phyloP scores from a whole-genome alignment of 2,888 invertebrate species.

The Nemotelus pantherinus region DNA sequence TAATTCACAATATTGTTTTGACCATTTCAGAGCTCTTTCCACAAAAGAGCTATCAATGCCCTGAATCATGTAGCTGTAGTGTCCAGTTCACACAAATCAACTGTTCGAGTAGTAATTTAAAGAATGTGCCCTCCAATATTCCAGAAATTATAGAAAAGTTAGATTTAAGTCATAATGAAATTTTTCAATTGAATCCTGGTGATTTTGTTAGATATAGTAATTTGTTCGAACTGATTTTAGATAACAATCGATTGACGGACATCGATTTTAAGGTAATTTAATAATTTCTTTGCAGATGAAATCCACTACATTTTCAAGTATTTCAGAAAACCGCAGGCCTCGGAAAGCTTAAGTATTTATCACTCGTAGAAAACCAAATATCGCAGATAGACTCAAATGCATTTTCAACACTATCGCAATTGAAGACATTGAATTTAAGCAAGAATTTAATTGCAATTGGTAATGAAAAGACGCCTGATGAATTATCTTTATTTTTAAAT shows the following conservation, averaged over 20 bases:
- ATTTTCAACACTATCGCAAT: slow-evolving; percentile 59
- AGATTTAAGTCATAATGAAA: slow-evolving; percentile 62
- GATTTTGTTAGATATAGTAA: slow-evolving; percentile 59
- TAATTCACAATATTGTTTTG: too few species aligned
- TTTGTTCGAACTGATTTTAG: slow-evolving; percentile 60
- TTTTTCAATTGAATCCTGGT: slow-evolving; percentile 57
- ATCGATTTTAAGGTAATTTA: slow-evolving; percentile 59
- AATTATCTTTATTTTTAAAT: slow-evolving; percentile 56
- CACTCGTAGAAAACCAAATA: slow-evolving; percentile 61
- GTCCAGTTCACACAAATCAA: slow-evolving; percentile 62
- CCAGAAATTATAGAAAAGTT: slow-evolving; percentile 59
- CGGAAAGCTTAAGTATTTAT: slow-evolving; percentile 59
- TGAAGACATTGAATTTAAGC: slow-evolving; percentile 61
- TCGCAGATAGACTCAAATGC: slow-evolving; percentile 59
- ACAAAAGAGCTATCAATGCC: not conserved
- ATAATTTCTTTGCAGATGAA: not conserved
- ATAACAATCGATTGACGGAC: slow-evolving; percentile 57
- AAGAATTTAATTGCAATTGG: slow-evolving; percentile 60
- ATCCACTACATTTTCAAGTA: not conserved
- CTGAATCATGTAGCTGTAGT: slow-evolving; percentile 57
- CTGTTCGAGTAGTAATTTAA: slow-evolving; percentile 67
- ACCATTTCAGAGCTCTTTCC: not conserved
- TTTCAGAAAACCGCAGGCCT: slow-evolving; percentile 60
- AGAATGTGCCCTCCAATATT: slow-evolving; percentile 66
- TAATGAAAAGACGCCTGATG: not conserved